Evolutionary conservation across 2,113 vertebrate species (phyloP).

Genomic region (Salvelinus namaycush): DNA sequence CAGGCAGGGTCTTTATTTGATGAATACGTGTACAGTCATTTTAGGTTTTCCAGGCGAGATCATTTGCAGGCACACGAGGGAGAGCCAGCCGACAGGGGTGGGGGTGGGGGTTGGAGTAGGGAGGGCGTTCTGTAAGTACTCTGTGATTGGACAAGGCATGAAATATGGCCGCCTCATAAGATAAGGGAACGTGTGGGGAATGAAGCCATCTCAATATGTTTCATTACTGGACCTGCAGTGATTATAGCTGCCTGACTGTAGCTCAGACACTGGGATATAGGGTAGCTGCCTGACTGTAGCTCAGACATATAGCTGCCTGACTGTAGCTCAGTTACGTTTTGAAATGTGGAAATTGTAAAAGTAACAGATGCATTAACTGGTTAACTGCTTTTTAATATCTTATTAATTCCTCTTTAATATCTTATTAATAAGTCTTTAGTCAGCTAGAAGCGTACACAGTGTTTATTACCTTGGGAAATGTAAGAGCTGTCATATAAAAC

Average conservation of each 20-base stretch:
- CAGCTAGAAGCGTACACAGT: not conserved
- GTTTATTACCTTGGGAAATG: not conserved
- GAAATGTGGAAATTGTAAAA: not conserved
- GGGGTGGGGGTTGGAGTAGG: not conserved
- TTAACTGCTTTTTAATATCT: not conserved
- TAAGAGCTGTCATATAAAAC: constrained; percentile 1
- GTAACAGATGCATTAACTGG: not conserved
- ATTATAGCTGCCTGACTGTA: not conserved
- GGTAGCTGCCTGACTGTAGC: too few relatives aligned
- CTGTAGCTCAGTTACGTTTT: not conserved
- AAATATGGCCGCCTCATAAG: constrained; percentile 10
- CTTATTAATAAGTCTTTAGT: not conserved
- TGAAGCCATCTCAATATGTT: constrained; percentile 6
- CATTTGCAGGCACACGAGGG: not conserved
- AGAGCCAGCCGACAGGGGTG: not conserved
- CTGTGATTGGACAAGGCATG: constrained; percentile 10
- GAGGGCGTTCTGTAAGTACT: not conserved
- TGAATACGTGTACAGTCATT: not conserved
- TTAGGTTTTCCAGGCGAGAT: not conserved
- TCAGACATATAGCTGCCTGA: not conserved
- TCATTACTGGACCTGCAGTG: not conserved
- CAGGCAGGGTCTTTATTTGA: not conserved
- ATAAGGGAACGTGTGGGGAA: constrained; percentile 3
- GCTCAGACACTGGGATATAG: not conserved
- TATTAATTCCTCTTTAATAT: not conserved